phyloP scores from a whole-genome alignment of 1,140 invertebrate genomes.

The Bombus confusus region DNA sequence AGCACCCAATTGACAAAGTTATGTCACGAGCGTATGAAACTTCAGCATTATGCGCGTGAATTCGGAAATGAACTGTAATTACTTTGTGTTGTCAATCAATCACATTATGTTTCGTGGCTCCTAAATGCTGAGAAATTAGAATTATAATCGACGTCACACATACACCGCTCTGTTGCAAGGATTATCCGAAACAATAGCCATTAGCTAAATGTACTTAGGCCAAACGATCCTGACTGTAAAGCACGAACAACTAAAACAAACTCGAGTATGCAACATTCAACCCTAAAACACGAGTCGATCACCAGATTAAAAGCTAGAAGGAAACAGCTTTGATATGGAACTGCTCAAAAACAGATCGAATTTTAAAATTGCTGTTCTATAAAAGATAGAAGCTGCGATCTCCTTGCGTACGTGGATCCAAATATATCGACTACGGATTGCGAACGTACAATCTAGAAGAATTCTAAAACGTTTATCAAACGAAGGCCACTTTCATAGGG shows the following conservation, averaged over 20 bases:
- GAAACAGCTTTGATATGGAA: too few relatives aligned
- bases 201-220: background rate
- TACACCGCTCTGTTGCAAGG: too few relatives aligned
- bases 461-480: background rate
- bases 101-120: background rate
- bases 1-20: background rate
- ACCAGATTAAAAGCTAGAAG: too few relatives aligned
- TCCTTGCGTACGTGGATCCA: too few relatives aligned
- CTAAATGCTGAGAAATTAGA: constrained; percentile 1
- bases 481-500: background rate
- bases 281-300: too few relatives aligned
- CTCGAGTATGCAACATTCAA: background rate
- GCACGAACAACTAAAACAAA: background rate
- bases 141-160: background rate
- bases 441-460: background rate
- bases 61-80: background rate
- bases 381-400: too few relatives aligned
- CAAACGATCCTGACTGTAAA: background rate
- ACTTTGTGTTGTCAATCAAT: background rate
- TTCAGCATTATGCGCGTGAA: background rate
- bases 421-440: too few relatives aligned
- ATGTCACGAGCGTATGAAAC: background rate
- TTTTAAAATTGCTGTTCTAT: too few relatives aligned
- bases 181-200: background rate
- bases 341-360: too few relatives aligned